Percentiles rank a stretch among this genome's conserved stretches.
Evolutionary conservation across 2,113 vertebrate species (phyloP).

Genomic region (Leptobrachium ailaonicum): DNA sequence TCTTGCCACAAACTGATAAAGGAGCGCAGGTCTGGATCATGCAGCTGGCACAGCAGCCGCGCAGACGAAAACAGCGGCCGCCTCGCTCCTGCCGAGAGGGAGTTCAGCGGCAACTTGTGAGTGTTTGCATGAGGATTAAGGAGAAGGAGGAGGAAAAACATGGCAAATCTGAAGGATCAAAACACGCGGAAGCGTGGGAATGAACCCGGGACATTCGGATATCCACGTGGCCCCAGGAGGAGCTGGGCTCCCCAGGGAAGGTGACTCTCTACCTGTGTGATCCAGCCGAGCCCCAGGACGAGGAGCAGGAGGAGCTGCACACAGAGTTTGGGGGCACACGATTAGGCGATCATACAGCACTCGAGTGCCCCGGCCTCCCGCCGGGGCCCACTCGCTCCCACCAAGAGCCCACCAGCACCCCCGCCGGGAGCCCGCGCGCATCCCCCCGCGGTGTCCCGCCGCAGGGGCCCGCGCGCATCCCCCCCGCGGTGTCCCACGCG

Average conservation of each 20-base stretch:
- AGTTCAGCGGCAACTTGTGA: conserved; percentile 15
- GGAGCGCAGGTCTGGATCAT: conserved; percentile 28
- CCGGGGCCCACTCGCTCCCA: too few relatives aligned
- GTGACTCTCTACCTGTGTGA: neutral
- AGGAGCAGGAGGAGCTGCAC: neutral
- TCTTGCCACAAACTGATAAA: conserved; percentile 29
- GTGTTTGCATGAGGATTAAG: neutral
- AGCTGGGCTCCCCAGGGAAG: neutral
- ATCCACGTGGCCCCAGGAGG: neutral
- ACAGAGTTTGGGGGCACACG: neutral
- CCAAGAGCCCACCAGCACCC: too few relatives aligned
- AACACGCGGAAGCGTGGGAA: too few relatives aligned
- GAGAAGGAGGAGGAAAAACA: neutral
- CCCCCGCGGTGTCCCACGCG: too few relatives aligned
- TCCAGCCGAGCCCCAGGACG: neutral
- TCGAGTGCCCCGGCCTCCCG: too few relatives aligned
- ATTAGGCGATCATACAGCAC: neutral
- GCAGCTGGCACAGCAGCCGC: conserved; percentile 7
- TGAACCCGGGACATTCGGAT: too few relatives aligned
- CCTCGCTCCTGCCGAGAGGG: neutral
- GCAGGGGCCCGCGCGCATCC: too few relatives aligned
- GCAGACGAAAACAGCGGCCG: neutral
- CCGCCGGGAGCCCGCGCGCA: too few relatives aligned
- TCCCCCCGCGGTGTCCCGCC: too few relatives aligned
- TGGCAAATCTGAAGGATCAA: too few relatives aligned